These are phyloP conservation scores for Bombyx mandarina DNA, from an alignment of 1,140 invertebrate genomes.

Conservation along the genomic window DNA sequence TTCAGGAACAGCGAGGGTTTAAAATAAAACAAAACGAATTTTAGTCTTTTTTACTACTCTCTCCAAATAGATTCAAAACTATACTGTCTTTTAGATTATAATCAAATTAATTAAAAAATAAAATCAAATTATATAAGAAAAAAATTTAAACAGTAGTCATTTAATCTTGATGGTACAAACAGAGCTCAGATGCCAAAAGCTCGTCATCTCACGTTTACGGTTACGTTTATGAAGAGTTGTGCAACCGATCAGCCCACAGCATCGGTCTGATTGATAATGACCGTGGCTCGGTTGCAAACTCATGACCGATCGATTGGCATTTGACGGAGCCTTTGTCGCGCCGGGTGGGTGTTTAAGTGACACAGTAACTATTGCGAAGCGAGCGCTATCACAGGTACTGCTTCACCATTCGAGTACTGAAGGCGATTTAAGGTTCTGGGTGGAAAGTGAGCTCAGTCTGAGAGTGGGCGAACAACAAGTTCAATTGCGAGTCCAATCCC, in stretches of 20 bases:
- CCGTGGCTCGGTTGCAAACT: slow-evolving; percentile 45
- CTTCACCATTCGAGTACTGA: slow-evolving; percentile 43
- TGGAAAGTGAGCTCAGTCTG: slow-evolving; percentile 76
- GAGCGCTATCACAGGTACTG: slow-evolving; percentile 25
- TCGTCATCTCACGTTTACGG: neutral
- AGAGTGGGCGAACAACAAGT: slow-evolving; percentile 74
- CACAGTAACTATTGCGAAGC: slow-evolving; percentile 30
- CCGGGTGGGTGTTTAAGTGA: slow-evolving; percentile 43
- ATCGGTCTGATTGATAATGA: slow-evolving; percentile 16
- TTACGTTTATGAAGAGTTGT: slow-evolving; percentile 6
- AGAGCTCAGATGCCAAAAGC: slow-evolving; percentile 5
- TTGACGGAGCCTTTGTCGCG: slow-evolving; percentile 53
- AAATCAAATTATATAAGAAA: too few species aligned
- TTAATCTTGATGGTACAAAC: neutral
- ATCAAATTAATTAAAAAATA: too few species aligned
- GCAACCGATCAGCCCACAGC: slow-evolving; percentile 34
- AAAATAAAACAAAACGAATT: slow-evolving; percentile 1
- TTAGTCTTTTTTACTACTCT: slow-evolving; percentile 44
- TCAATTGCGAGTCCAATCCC: slow-evolving; percentile 77
- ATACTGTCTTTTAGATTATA: too few species aligned
- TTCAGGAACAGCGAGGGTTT: too few species aligned
- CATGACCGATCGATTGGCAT: slow-evolving; percentile 49
- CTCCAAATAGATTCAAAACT: slow-evolving; percentile 15
- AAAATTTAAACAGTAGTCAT: too few species aligned
- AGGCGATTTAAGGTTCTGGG: slow-evolving; percentile 58